These are phyloP conservation scores for Etheostoma cragini DNA, from an alignment of 2,113 vertebrate genomes.

Conservation along the genomic window DNA sequence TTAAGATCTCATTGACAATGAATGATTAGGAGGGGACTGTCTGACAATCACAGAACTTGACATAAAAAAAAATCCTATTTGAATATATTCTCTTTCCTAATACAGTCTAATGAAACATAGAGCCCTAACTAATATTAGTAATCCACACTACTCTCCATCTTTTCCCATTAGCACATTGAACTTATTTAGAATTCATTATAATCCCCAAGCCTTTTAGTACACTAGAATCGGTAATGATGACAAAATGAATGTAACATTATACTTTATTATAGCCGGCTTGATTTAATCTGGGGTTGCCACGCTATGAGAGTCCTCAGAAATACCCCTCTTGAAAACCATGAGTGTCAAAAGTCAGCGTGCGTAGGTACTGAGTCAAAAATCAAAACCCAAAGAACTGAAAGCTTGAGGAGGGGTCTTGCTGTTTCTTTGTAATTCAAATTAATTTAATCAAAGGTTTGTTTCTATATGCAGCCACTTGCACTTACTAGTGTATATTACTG, in stretches of 20 bases:
- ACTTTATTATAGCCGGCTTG: conserved; percentile 80
- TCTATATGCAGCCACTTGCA: conserved; percentile 85
- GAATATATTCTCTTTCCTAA: conserved; percentile 71
- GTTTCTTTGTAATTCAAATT: conserved; percentile 89
- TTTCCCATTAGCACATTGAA: conserved; percentile 79
- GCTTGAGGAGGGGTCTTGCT: conserved; percentile 81
- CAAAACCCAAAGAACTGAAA: conserved; percentile 78
- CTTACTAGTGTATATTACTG: conserved; percentile 87
- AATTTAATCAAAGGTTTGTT: conserved; percentile 89
- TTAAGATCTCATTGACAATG: conserved; percentile 47
- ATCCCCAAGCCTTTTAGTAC: conserved; percentile 78
- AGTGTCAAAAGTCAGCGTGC: conserved; percentile 82
- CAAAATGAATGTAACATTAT: conserved; percentile 84
- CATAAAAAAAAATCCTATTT: conserved; percentile 53
- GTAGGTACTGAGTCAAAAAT: conserved; percentile 79
- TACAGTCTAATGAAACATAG: conserved; percentile 75
- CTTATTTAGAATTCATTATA: conserved; percentile 83
- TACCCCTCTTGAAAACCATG: conserved; percentile 75
- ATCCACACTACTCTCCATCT: conserved; percentile 73
- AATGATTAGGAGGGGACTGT: conserved; percentile 56
- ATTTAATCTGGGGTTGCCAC: conserved; percentile 83
- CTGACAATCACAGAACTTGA: conserved; percentile 68
- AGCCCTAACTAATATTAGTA: conserved; percentile 79
- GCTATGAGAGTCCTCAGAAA: conserved; percentile 74
- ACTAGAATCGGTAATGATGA: conserved; percentile 80